Percentiles rank a stretch among this genome's conserved stretches.
These are phyloP conservation scores for Cyrtonyx montezumae DNA, from an alignment of 2,113 vertebrate genomes.

Conservation along the genomic window DNA sequence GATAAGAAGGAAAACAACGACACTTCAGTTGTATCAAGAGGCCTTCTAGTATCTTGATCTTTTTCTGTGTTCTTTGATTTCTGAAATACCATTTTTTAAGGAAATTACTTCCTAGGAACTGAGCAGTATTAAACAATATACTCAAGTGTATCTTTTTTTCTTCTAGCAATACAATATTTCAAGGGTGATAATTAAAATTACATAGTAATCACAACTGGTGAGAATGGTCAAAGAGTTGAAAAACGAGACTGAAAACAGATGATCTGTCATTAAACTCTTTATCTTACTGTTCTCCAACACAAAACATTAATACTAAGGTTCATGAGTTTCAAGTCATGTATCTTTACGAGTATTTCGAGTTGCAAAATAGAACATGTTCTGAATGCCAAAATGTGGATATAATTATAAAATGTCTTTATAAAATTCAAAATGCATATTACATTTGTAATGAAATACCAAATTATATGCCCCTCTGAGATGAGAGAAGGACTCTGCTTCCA, in stretches of 20 bases:
- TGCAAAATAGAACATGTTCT: neutral
- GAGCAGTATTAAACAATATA: neutral
- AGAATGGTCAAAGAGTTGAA: neutral
- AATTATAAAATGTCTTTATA: neutral
- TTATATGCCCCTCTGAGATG: neutral
- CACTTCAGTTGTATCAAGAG: neutral
- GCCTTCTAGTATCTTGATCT: neutral
- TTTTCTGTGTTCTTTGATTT: neutral
- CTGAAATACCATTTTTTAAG: neutral
- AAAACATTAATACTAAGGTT: neutral
- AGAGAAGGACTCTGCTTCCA: neutral
- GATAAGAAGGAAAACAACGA: neutral
- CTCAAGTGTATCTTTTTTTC: neutral
- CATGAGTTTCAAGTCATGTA: neutral
- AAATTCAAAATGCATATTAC: neutral
- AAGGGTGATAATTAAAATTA: neutral
- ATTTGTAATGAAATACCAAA: neutral
- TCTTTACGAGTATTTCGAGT: neutral
- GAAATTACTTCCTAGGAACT: neutral
- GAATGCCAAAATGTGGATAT: neutral
- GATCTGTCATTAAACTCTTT: neutral
- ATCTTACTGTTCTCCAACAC: neutral
- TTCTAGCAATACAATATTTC: neutral
- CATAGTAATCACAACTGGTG: neutral
- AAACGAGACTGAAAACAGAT: neutral